Evolutionary conservation across 2,797 vertebrate species (phyloP).

Genomic region (Caiman crocodilus): DNA sequence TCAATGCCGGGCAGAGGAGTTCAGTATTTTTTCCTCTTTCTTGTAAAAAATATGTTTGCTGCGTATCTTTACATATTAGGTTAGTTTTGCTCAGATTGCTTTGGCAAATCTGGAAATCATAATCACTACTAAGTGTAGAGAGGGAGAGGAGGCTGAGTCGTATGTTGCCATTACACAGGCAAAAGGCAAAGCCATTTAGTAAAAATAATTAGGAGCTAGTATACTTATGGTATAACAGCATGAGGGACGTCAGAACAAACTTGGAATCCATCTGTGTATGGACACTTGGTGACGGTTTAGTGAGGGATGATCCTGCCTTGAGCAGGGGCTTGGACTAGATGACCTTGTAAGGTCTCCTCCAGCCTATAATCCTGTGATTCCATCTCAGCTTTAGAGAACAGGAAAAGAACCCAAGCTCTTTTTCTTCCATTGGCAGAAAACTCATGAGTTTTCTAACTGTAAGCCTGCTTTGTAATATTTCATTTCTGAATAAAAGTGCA

Average conservation of each 20-base stretch:
- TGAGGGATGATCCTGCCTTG: too few relatives aligned
- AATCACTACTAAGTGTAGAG: slow-evolving; percentile 47
- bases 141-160: slow-evolving; percentile 41
- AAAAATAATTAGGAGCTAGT: slow-evolving; percentile 29
- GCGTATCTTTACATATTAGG: slow-evolving; percentile 63
- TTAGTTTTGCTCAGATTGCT: slow-evolving; percentile 66
- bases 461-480: slow-evolving; percentile 34
- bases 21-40: slow-evolving; percentile 30
- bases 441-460: neutral
- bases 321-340: too few relatives aligned
- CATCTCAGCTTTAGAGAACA: slow-evolving; percentile 52
- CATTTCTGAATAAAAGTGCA: neutral
- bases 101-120: slow-evolving; percentile 64
- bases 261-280: too few relatives aligned
- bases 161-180: neutral
- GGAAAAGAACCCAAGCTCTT: slow-evolving; percentile 15
- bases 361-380: neutral
- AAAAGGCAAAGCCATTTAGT: slow-evolving; percentile 56
- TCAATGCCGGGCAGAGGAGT: neutral
- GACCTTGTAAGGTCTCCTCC: too few relatives aligned
- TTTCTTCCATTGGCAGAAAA: neutral
- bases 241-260: slow-evolving; percentile 23
- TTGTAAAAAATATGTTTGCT: slow-evolving; percentile 53
- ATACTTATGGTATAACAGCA: neutral
- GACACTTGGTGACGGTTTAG: too few relatives aligned